Base-by-base conservation (phyloP, 2,888 invertebrate genomes). In the Dimorphilus gyrociliatus region DNA sequence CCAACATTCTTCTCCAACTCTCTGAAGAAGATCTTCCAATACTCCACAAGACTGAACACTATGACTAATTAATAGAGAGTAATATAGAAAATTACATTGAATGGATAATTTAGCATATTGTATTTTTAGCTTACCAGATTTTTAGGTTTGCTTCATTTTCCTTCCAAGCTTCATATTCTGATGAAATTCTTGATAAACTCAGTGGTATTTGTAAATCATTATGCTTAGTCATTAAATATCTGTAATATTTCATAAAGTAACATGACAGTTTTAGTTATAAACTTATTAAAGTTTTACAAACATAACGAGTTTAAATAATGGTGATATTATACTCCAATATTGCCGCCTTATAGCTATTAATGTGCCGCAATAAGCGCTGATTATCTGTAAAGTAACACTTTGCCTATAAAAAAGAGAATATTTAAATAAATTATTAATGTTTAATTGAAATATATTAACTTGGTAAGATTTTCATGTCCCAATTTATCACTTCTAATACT, bases 361-460 rank as follows among this genome's bases (percentile, higher is more conserved):
- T 2, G 51, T 56, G 19, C 60, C 63, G 30, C 57, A 35, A 36
- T 62, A 63, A 14, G 56, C 46, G 40, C 50, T 44, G 13, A 55
- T 33, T 2, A 47, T 43, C 23, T 59, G 38, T 31, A 63, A 40
- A 30, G 59, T 52, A 34, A 36, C 35, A 26, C 42, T 45, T 28
- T 42, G 29, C 28, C 60, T 60, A 39, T 1, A 46, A 48, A 28
- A 25, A 32, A 29, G 24, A 38, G 16, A 27, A 35, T n/a, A n/a
- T n/a, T n/a, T n/a, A n/a, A n/a, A n/a, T n/a, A n/a, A n/a, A n/a
- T n/a, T n/a, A n/a, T n/a, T n/a, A n/a, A n/a, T n/a, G n/a, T n/a
- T n/a, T n/a, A n/a, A n/a, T n/a, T n/a, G n/a, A n/a, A n/a, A n/a
- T n/a, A n/a, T n/a, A n/a, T n/a, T n/a, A n/a, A n/a, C n/a, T n/a